A percentile compares a stretch with the other conserved stretches of the same genome.
These are phyloP conservation scores for Fragum whitleyi DNA, from an alignment of 2,888 invertebrate species.

Conservation along the genomic window DNA sequence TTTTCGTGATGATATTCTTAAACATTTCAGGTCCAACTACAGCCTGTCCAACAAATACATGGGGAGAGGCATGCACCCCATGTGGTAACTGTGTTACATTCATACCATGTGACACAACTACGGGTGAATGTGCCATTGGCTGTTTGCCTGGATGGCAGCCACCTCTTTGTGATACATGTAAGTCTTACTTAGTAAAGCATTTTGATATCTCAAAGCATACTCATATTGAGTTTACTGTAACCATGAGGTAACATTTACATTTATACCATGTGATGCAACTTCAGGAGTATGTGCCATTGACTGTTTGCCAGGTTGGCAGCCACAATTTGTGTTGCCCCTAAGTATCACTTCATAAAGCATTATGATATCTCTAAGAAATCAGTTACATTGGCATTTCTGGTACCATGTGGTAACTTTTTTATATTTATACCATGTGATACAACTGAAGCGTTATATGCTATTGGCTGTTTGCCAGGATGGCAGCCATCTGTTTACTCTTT, in stretches of 20 bases:
- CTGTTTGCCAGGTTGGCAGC: neutral
- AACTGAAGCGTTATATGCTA: no score
- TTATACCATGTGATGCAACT: neutral
- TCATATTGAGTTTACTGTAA: no score
- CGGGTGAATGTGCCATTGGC: slow-evolving; percentile 10
- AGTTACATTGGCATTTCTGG: no score
- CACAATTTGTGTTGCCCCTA: slow-evolving; percentile 4
- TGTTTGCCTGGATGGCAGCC: slow-evolving; percentile 22
- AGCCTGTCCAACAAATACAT: neutral
- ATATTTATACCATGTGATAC: no score
- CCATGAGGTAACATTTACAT: neutral
- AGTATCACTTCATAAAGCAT: no score
- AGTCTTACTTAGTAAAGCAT: neutral
- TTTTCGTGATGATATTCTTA: no score
- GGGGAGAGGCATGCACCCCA: neutral
- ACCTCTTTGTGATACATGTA: slow-evolving; percentile 15
- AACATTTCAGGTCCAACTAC: no score
- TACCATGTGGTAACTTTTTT: no score
- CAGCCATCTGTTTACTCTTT: no score
- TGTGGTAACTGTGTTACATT: slow-evolving; percentile 20
- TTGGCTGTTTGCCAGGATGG: no score
- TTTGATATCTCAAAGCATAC: no score
- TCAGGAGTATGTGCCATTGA: neutral
- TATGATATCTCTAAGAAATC: no score
- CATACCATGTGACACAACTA: slow-evolving; percentile 12